A percentile compares a stretch with the other conserved stretches of the same genome.
Conservation (phyloP, 2,113 vertebrate species). For the Ciconia maguari region DNA sequence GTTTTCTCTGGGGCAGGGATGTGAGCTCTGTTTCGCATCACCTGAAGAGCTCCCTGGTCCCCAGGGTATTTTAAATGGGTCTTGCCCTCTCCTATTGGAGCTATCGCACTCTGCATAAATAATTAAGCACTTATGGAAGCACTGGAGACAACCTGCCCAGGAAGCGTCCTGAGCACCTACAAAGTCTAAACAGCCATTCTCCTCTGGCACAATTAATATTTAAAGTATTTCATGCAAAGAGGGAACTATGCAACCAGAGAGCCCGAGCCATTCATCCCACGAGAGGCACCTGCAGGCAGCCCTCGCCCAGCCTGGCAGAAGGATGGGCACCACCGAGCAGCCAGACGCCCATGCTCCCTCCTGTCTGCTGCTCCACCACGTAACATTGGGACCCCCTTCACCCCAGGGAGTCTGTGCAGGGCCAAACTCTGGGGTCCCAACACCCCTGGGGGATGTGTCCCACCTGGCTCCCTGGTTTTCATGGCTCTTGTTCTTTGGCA, state of each 20-base stretch:
- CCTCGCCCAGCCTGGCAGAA: neutral
- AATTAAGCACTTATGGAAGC: neutral
- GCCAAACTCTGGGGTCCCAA: neutral
- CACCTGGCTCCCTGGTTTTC: neutral
- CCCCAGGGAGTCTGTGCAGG: fast-evolving
- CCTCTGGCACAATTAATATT: neutral
- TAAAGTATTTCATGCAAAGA: neutral
- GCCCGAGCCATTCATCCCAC: fast-evolving
- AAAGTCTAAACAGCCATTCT: neutral
- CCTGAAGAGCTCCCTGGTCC: neutral
- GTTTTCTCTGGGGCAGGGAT: neutral
- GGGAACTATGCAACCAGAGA: neutral
- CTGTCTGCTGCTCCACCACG: neutral
- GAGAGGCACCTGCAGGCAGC: neutral
- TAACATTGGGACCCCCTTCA: neutral
- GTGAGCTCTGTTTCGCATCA: neutral
- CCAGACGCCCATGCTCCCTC: fast-evolving
- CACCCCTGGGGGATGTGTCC: neutral
- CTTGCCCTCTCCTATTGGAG: neutral
- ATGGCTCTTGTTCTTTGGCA: neutral
- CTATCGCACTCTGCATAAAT: neutral
- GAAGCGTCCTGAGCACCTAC: neutral
- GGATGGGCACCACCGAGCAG: fast-evolving
- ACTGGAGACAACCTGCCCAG: neutral
- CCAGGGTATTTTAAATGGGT: neutral